These are phyloP conservation scores for Drosophila parthenogenetica DNA, from an alignment of 2,888 invertebrate genomes.

Conservation along the genomic window DNA sequence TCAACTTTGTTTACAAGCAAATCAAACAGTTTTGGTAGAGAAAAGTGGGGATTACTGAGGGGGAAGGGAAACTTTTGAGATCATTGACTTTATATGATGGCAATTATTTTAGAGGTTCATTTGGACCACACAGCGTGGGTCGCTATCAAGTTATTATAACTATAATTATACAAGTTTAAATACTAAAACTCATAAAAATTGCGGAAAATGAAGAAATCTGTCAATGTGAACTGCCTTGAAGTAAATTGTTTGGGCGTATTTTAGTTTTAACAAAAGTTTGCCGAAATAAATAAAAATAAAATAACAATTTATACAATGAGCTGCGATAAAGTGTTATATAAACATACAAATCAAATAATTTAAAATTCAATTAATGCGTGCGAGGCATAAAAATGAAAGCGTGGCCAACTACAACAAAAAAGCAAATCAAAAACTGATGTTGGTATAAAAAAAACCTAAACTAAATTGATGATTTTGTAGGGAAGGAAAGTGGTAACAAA, in stretches of 20 bases:
- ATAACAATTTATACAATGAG: slow-evolving; percentile 23
- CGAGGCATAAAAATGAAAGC: slow-evolving; percentile 62
- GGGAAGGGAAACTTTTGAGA: neutral
- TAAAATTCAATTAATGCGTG: slow-evolving; percentile 65
- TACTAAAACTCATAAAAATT: slow-evolving; percentile 27
- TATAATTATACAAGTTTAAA: slow-evolving; percentile 44
- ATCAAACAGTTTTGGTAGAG: slow-evolving; percentile 57
- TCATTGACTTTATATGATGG: slow-evolving; percentile 25
- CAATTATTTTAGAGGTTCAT: slow-evolving; percentile 19
- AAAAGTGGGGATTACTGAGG: neutral
- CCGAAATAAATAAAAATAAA: slow-evolving; percentile 24
- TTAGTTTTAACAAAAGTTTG: slow-evolving; percentile 42
- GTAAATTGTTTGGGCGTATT: slow-evolving; percentile 32
- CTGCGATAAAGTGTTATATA: slow-evolving; percentile 44
- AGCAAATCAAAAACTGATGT: slow-evolving; percentile 27
- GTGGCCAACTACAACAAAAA: slow-evolving; percentile 44
- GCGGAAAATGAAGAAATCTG: slow-evolving; percentile 23
- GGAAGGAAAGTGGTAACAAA: slow-evolving; percentile 18
- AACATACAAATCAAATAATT: slow-evolving; percentile 28
- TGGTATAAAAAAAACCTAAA: slow-evolving; percentile 37
- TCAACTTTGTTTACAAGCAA: slow-evolving; percentile 75
- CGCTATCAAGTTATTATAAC: slow-evolving; percentile 30
- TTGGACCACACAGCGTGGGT: slow-evolving; percentile 25
- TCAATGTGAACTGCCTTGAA: slow-evolving; percentile 36
- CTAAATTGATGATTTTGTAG: slow-evolving; percentile 26